phyloP scores from a whole-genome alignment of 2,888 invertebrate genomes.

The Drosophila bunnanda region DNA sequence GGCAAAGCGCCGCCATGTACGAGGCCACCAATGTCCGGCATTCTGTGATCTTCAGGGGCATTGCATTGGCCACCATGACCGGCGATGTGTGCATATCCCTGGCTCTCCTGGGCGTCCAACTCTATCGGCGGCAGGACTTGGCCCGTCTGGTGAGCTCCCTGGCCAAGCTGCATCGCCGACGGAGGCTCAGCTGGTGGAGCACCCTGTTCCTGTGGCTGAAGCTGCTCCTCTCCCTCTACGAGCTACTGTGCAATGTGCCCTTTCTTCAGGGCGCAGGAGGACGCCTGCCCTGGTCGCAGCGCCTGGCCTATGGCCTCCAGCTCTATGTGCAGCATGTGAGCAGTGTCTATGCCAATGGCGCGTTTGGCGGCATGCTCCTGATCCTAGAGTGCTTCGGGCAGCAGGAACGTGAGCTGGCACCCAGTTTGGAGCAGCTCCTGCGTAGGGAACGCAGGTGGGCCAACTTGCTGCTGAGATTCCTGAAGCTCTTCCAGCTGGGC shows the following conservation, averaged over 20 bases:
- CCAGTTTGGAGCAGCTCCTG: conserved; percentile 33
- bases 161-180: conserved; percentile 26
- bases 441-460: conserved; percentile 54
- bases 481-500: conserved; percentile 66
- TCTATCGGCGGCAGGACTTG: conserved; percentile 55
- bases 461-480: conserved; percentile 47
- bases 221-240: conserved; percentile 67
- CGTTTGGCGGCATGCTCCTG: conserved; percentile 68
- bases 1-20: conserved; percentile 59
- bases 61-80: conserved; percentile 61
- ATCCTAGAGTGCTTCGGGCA: conserved; percentile 64
- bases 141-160: conserved; percentile 49
- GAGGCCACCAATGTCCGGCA: conserved; percentile 67
- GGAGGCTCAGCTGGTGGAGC: conserved; percentile 43
- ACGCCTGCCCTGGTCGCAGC: conserved; percentile 56
- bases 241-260: conserved; percentile 74
- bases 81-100: conserved; percentile 64
- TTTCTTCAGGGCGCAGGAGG: conserved; percentile 62
- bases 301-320: conserved; percentile 68
- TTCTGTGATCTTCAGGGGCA: conserved; percentile 58
- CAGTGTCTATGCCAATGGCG: conserved; percentile 71
- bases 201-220: conserved; percentile 69
- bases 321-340: conserved; percentile 74
- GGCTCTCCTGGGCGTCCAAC: conserved; percentile 49
- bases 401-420: conserved; percentile 46